phyloP scores from a whole-genome alignment of 2,113 vertebrate genomes.

The Macrotus californicus region DNA sequence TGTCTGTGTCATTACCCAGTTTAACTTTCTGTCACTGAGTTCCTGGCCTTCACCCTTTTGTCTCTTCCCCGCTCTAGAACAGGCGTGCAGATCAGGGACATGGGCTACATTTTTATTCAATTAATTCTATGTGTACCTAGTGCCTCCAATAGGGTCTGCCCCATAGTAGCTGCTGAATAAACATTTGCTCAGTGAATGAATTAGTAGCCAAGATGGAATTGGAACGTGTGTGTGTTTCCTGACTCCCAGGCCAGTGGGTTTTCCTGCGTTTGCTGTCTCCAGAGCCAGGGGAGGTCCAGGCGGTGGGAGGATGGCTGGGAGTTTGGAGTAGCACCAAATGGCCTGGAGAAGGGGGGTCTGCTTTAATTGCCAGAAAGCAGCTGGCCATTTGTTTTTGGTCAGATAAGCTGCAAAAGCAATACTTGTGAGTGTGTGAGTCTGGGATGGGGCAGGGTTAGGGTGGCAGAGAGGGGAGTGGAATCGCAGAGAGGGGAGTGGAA shows the following conservation, averaged over 20 bases:
- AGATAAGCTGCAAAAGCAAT: constrained; percentile 41
- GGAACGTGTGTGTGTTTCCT: not conserved
- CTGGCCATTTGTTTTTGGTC: constrained; percentile 61
- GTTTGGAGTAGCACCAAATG: constrained; percentile 42
- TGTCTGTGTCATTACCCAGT: fast-evolving
- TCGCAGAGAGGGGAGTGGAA: not conserved
- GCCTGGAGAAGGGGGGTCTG: not conserved
- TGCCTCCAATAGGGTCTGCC: not conserved
- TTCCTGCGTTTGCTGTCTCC: not conserved
- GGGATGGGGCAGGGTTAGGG: not conserved
- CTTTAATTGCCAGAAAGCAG: constrained; percentile 5
- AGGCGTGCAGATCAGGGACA: fast-evolving
- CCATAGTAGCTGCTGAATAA: not conserved
- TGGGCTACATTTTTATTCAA: fast-evolving
- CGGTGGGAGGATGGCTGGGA: not conserved
- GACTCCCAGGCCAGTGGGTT: not conserved
- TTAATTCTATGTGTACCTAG: not conserved
- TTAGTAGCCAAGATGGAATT: not conserved
- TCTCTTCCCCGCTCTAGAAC: not conserved
- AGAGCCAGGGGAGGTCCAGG: not conserved
- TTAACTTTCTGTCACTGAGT: too few species aligned
- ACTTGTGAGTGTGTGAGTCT: not conserved
- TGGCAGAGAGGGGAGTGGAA: not conserved
- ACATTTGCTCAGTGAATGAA: not conserved
- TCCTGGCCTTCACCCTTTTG: fast-evolving